Evolutionary conservation across 1,140 invertebrate species (phyloP).

Genomic region (Grapholita molesta): DNA sequence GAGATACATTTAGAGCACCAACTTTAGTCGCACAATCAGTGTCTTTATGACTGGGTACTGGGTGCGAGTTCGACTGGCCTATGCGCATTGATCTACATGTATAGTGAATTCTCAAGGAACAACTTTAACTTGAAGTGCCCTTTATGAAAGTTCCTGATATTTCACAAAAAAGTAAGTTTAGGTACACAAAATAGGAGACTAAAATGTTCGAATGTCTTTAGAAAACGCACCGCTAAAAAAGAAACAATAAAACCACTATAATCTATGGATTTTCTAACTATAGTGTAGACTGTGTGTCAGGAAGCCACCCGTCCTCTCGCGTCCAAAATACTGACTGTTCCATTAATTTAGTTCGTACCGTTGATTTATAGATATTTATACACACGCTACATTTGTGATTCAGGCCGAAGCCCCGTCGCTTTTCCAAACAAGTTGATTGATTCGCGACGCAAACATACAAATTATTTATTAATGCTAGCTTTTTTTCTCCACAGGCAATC

Average conservation of each 20-base stretch:
- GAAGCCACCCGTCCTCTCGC: not conserved
- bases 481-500: not conserved
- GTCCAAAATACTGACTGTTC: not conserved
- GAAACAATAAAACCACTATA: not conserved
- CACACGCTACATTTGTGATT: not conserved
- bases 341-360: not conserved
- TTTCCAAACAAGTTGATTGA: conserved; percentile 8
- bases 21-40: too few relatives aligned
- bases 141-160: too few relatives aligned
- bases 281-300: not conserved
- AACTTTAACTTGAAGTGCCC: too few relatives aligned
- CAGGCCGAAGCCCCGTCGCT: not conserved
- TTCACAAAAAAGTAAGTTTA: too few relatives aligned
- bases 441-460: not conserved
- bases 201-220: too few relatives aligned
- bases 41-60: too few relatives aligned
- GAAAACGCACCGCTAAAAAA: too few relatives aligned
- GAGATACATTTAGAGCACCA: too few relatives aligned
- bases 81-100: too few relatives aligned
- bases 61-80: too few relatives aligned
- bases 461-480: conserved; percentile 6
- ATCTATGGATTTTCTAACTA: not conserved
- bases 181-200: too few relatives aligned
- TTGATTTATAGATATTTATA: not conserved
- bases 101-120: too few relatives aligned